A percentile compares a stretch with the other conserved stretches of the same genome.
Evolutionary conservation across 2,113 vertebrate species (phyloP).

Genomic region (Sisor rabdophorus): DNA sequence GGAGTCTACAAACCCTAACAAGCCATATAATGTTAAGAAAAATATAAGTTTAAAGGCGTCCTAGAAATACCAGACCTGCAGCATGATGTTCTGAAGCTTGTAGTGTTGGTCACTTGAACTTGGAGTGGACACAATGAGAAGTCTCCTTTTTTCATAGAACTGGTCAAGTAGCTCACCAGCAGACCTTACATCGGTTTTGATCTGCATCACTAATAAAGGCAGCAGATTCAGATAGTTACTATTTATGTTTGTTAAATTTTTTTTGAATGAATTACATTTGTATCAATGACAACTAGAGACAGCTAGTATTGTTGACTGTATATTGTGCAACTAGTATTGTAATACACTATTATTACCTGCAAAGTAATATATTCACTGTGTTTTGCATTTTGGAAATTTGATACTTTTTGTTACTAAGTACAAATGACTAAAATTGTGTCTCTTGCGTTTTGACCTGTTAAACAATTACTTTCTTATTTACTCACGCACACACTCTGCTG

Average conservation of each 20-base stretch:
- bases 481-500: conserved; percentile 80
- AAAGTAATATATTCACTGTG: not conserved
- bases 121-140: conserved; percentile 86
- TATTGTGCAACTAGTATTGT: too few relatives aligned
- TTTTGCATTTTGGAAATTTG: not conserved
- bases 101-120: conserved; percentile 79
- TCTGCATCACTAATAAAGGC: conserved; percentile 76
- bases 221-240: not conserved
- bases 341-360: not conserved
- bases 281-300: not conserved
- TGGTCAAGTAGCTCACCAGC: conserved; percentile 82
- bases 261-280: not conserved
- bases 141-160: conserved; percentile 85
- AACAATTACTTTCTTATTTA: conserved; percentile 22
- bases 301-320: too few relatives aligned
- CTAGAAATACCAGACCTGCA: conserved; percentile 74
- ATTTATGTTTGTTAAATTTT: too few relatives aligned
- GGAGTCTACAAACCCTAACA: too few relatives aligned
- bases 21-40: too few relatives aligned
- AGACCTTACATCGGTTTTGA: conserved; percentile 80
- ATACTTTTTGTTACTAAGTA: not conserved
- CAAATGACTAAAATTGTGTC: not conserved
- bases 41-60: not conserved
- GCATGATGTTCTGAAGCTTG: conserved; percentile 86
- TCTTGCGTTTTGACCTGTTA: not conserved